Percentiles rank a stretch among this genome's conserved stretches.
These are phyloP conservation scores for Timandra comae DNA, from an alignment of 2,888 invertebrate species.

Conservation along the genomic window DNA sequence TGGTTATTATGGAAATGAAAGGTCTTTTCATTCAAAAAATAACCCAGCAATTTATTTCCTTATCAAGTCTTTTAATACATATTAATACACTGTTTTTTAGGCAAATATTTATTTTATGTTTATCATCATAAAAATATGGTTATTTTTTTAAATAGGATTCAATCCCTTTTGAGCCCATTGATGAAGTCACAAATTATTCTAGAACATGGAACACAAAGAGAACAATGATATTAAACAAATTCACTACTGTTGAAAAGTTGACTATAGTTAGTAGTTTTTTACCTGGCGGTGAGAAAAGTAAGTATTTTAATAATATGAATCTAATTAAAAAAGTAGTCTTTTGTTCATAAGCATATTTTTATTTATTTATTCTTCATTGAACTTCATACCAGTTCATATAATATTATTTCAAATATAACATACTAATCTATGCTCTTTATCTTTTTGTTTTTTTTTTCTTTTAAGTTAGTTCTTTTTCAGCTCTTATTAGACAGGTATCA, in stretches of 20 bases:
- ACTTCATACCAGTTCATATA: too few species aligned
- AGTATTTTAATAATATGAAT: too few species aligned
- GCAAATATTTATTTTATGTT: background rate
- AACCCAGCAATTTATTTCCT: too few species aligned
- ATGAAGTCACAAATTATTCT: constrained; percentile 59
- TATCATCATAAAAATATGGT: background rate
- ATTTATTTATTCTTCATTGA: too few species aligned
- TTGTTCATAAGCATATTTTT: too few species aligned
- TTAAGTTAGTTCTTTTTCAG: constrained; percentile 77
- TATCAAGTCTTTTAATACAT: too few species aligned
- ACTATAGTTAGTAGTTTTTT: constrained; percentile 93
- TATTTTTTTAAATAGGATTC: constrained; percentile 31
- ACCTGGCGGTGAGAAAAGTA: constrained; percentile 88
- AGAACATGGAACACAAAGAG: constrained; percentile 89
- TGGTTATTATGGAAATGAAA: too few species aligned
- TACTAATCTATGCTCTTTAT: constrained; percentile 17
- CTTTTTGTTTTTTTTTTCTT: constrained; percentile 40
- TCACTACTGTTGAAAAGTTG: constrained; percentile 94
- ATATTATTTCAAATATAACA: too few species aligned
- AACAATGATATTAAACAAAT: constrained; percentile 88
- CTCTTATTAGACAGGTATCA: constrained; percentile 87
- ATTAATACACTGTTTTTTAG: too few species aligned
- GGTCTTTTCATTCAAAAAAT: too few species aligned
- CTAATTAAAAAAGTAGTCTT: too few species aligned
- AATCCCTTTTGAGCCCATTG: constrained; percentile 25